phyloP scores from a whole-genome alignment of 92 coral and sea anemone genomes.

The Phenganax stokvisi region DNA sequence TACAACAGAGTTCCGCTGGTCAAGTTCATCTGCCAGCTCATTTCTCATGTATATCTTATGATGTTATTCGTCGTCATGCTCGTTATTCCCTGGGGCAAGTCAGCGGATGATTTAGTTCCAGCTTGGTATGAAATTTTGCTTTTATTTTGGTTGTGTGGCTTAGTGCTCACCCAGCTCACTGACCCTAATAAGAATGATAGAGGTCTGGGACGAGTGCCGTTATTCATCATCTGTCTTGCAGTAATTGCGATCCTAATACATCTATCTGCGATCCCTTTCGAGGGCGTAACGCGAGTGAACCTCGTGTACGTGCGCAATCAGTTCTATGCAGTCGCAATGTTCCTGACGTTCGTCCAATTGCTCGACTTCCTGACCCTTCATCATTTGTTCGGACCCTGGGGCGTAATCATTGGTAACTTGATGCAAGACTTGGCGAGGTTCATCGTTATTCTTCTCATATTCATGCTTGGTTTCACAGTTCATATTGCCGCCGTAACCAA shows the following conservation, averaged over 20 bases:
- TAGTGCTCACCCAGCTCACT: slow-evolving; percentile 79
- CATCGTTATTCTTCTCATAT: slow-evolving; percentile 78
- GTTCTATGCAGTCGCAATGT: slow-evolving; percentile 82
- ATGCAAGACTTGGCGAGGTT: slow-evolving; percentile 97
- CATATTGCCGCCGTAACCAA: slow-evolving; percentile 91
- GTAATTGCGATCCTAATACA: slow-evolving; percentile 74
- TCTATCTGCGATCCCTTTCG: slow-evolving; percentile 67
- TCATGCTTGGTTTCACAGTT: slow-evolving; percentile 92
- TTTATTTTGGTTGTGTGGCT: slow-evolving; percentile 86
- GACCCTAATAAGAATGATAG: slow-evolving; percentile 95
- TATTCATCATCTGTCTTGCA: slow-evolving; percentile 73
- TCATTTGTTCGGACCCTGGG: slow-evolving; percentile 99
- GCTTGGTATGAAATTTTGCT: slow-evolving; percentile 90
- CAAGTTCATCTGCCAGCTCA: slow-evolving; percentile 92
- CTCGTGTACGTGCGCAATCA: slow-evolving; percentile 89
- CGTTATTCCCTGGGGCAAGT: slow-evolving; percentile 83
- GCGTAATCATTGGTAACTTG: slow-evolving; percentile 94
- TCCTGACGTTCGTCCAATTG: slow-evolving; percentile 87
- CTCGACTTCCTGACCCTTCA: slow-evolving; percentile 91
- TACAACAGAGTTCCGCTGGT: slow-evolving; percentile 87
- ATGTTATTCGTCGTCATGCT: slow-evolving; percentile 68
- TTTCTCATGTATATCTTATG: slow-evolving; percentile 90
- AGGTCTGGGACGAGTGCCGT: slow-evolving; percentile 94
- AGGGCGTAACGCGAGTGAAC: slow-evolving; percentile 52
- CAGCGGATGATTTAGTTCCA: slow-evolving; percentile 55